Percentiles rank a stretch among this genome's conserved stretches.
Evolutionary conservation across 1,140 invertebrate species (phyloP).

Genomic region (Zaprionus nigranus): DNA sequence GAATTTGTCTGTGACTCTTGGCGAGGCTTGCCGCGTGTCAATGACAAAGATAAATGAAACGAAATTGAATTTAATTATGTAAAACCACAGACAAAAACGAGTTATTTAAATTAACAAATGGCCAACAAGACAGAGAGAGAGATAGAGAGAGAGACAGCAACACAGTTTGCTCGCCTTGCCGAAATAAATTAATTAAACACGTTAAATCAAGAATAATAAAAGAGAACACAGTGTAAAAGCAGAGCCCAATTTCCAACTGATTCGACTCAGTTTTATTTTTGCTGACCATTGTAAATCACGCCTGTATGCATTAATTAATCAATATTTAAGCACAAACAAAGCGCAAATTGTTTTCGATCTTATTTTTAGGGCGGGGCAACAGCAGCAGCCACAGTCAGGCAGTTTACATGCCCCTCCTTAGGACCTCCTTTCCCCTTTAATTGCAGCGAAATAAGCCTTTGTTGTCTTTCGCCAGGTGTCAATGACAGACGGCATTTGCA

Average conservation of each 20-base stretch:
- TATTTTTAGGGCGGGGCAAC: slow-evolving; percentile 1
- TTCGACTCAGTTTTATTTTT: slow-evolving; percentile 12
- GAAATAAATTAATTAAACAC: slow-evolving; percentile 30
- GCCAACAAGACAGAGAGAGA: slow-evolving; percentile 1
- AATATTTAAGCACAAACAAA: slow-evolving; percentile 39
- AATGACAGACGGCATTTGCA: slow-evolving; percentile 23
- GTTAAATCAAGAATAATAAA: slow-evolving; percentile 8
- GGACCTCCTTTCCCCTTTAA: not conserved
- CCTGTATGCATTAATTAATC: slow-evolving; percentile 30
- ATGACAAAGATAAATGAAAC: slow-evolving; percentile 43
- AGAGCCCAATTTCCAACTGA: not conserved
- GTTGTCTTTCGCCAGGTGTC: slow-evolving; percentile 8
- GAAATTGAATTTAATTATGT: slow-evolving; percentile 50
- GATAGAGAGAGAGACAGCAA: not conserved
- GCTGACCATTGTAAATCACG: slow-evolving; percentile 20
- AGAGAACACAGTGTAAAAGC: not conserved
- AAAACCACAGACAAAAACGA: slow-evolving; percentile 26
- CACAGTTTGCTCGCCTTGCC: not conserved
- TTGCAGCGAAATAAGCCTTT: slow-evolving; percentile 1
- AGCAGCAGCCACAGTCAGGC: not conserved
- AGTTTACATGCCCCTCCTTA: not conserved
- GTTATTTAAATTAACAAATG: slow-evolving; percentile 41
- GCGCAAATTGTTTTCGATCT: slow-evolving; percentile 18
- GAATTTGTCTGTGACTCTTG: slow-evolving; percentile 19
- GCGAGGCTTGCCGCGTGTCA: slow-evolving; percentile 29